phyloP scores from a whole-genome alignment of 2,888 invertebrate species.

The Syrphus vitripennis region DNA sequence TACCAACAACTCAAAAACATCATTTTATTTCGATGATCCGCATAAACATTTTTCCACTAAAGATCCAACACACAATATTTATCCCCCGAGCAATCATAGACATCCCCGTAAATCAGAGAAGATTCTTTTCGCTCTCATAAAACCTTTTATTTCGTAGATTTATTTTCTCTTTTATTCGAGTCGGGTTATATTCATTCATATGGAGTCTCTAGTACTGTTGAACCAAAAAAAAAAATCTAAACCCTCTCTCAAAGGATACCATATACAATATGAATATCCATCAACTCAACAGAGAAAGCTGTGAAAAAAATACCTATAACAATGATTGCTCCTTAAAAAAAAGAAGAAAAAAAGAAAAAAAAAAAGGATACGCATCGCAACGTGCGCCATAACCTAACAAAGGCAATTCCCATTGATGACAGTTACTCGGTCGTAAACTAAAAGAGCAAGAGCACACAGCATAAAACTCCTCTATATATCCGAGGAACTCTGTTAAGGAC shows the following conservation, averaged over 20 bases:
- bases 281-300: background rate
- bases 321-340: slow-evolving; percentile 1
- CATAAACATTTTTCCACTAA: slow-evolving; percentile 46
- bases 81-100: slow-evolving; percentile 17
- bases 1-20: background rate
- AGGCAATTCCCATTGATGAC: slow-evolving; percentile 63
- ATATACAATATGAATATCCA: background rate
- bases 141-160: slow-evolving; percentile 21
- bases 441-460: slow-evolving; percentile 52
- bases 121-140: slow-evolving; percentile 43
- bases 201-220: background rate
- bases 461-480: background rate
- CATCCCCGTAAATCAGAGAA: slow-evolving; percentile 54
- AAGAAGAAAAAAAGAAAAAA: background rate
- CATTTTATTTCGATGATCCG: background rate
- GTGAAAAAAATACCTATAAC: slow-evolving; percentile 20
- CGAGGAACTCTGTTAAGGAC: slow-evolving; percentile 7
- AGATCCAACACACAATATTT: slow-evolving; percentile 35
- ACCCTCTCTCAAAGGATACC: background rate
- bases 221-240: background rate
- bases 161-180: background rate
- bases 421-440: slow-evolving; percentile 63
- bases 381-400: slow-evolving; percentile 67
- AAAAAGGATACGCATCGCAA: slow-evolving; percentile 36
- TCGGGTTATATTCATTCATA: slow-evolving; percentile 29